A percentile compares a stretch with the other conserved stretches of the same genome.
Evolutionary conservation across 2,113 vertebrate genomes (phyloP).

Genomic region (Forbesichthys agassizii): DNA sequence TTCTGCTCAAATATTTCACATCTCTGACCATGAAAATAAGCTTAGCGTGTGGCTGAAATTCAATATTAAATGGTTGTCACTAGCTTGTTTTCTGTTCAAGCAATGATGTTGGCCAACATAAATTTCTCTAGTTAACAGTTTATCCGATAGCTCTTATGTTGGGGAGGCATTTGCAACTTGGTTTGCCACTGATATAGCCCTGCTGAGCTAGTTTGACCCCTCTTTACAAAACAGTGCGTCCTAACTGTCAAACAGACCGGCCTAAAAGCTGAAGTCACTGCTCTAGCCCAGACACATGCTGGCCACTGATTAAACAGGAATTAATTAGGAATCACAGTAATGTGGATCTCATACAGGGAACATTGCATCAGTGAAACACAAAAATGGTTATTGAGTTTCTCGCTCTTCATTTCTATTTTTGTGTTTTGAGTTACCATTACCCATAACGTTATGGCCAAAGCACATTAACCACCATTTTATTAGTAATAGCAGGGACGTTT

Average conservation of each 20-base stretch:
- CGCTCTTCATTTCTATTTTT: not conserved
- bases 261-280: not conserved
- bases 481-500: not conserved
- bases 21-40: constrained; percentile 45
- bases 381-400: not conserved
- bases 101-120: constrained; percentile 4
- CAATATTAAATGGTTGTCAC: constrained; percentile 30
- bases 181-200: constrained; percentile 19
- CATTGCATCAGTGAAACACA: constrained; percentile 1
- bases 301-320: constrained; percentile 13
- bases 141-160: constrained; percentile 12
- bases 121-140: constrained; percentile 18
- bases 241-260: no score
- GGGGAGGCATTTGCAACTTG: not conserved
- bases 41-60: constrained; percentile 42
- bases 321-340: not conserved
- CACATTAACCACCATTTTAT: not conserved
- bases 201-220: not conserved
- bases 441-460: no score
- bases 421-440: no score
- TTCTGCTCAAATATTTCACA: constrained; percentile 48
- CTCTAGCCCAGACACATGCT: not conserved
- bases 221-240: no score
- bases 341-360: not conserved
- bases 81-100: constrained; percentile 1